Evolutionary conservation across 2,113 vertebrate genomes (phyloP), one percentile per base, ranked within the genome.

Genomic region (Pterocles burchelli): DNA sequence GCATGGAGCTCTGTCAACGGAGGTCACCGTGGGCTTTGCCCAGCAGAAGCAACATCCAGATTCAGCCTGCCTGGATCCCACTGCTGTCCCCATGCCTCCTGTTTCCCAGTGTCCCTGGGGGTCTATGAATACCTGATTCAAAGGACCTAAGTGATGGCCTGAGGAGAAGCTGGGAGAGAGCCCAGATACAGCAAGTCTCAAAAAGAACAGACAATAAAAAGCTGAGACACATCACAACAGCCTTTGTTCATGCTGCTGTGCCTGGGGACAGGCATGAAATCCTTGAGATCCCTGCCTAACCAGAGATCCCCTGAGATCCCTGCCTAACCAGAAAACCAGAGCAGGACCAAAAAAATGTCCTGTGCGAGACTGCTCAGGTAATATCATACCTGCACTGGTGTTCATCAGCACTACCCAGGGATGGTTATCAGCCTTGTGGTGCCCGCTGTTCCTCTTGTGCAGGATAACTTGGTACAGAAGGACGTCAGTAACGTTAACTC

Each of bases 1-100:
- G 38, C 0, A 0, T 1, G 66, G 55, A 31, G 48, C 4, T 66
- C 45, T n/a, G 17, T 10, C 59, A 28, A 6, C 1, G 6, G 54
- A 72, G 43, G 26, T 57, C 74, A 57, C 48, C 52, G 10, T 17
- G 11, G 33, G 13, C 8, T 55, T n/a, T 59, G 24, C 45, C 52
- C 48, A 26, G 41, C 31, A 68, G 38, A 75, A 21, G 21, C 1
- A 1, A 20, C 17, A 61, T 6, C 52, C 75, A 48, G 71, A 43
- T 45, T 43, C 57, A 85, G 8, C 26, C 33, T 25, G n/a, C 7
- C 15, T 36, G 41, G 63, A 59, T 10, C 72, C 52, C 85, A 31
- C 14, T 34, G 70, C 33, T 85, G 33, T 45, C 19, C 59, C 36
- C 55, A 8, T 2, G 48, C n/a, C 26, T 65, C 12, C 5, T 13